Percentiles rank a stretch among this genome's conserved stretches.
Conservation (phyloP, 1,140 invertebrate genomes). For the Venturia canescens region DNA sequence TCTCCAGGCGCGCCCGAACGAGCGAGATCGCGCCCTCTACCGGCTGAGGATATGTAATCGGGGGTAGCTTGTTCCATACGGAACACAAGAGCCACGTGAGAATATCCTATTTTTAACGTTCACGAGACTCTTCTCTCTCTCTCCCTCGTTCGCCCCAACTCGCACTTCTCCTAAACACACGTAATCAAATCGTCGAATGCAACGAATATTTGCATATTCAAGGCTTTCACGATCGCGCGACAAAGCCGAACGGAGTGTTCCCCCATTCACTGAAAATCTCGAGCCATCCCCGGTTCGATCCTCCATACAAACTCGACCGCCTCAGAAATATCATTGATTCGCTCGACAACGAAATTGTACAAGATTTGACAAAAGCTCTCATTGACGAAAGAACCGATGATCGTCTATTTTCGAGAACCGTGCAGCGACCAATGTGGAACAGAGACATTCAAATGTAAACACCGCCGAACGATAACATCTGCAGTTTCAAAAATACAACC, state of each 20-base stretch:
- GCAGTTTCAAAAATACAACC: too few relatives aligned
- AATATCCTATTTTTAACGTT: constrained; percentile 27
- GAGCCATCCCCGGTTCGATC: too few relatives aligned
- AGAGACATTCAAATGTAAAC: too few relatives aligned
- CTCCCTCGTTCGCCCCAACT: background rate
- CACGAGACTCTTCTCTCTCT: background rate
- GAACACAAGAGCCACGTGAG: background rate
- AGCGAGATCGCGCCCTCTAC: constrained; percentile 44
- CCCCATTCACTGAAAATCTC: background rate
- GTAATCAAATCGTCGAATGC: constrained; percentile 2
- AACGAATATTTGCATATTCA: background rate
- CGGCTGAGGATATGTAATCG: constrained; percentile 21
- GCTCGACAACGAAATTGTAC: background rate
- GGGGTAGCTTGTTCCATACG: constrained; percentile 22
- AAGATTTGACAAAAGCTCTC: background rate
- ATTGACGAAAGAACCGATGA: background rate
- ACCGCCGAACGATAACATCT: too few relatives aligned
- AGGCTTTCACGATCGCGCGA: background rate
- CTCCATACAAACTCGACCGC: too few relatives aligned
- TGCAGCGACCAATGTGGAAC: too few relatives aligned
- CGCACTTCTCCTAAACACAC: background rate
- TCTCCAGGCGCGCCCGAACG: constrained; percentile 50
- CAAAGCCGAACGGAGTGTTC: background rate
- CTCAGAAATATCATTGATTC: background rate
- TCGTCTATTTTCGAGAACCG: background rate